These are phyloP conservation scores for Peromyscus maniculatus DNA, from an alignment of 2,113 vertebrate species.

Conservation along the genomic window DNA sequence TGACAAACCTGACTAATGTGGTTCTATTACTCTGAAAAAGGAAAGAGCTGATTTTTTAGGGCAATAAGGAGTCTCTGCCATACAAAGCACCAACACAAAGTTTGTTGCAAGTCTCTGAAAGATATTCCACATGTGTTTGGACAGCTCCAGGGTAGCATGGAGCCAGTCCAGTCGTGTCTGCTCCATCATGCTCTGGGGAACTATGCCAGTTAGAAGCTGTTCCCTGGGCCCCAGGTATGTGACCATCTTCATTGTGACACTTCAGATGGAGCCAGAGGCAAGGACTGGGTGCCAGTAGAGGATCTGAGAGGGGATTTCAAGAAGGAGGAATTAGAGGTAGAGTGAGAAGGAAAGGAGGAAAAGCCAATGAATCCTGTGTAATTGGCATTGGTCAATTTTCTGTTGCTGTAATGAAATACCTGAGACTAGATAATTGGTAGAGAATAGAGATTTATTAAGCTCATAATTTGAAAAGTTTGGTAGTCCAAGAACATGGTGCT, in stretches of 20 bases:
- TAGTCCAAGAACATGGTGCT: background rate
- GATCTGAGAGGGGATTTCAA: background rate
- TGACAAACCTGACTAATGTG: background rate
- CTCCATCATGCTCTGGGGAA: background rate
- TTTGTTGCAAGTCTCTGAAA: background rate
- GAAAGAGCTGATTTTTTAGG: background rate
- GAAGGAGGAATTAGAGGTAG: background rate
- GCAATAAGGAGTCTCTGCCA: background rate
- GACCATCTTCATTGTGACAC: background rate
- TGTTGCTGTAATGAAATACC: background rate
- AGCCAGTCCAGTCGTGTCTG: background rate
- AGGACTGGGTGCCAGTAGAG: background rate
- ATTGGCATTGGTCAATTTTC: background rate
- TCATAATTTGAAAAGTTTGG: background rate
- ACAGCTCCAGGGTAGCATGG: background rate
- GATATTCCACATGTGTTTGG: background rate
- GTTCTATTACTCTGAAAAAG: background rate
- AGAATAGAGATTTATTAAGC: background rate
- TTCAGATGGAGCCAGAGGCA: slow-evolving; percentile 1
- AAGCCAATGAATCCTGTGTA: background rate
- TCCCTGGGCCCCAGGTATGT: background rate
- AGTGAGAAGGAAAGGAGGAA: background rate
- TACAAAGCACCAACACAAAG: background rate
- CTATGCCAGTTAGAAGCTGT: background rate
- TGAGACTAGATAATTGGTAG: background rate